Conservation (phyloP, 2,113 vertebrate species). For the Ellobius talpinus region DNA sequence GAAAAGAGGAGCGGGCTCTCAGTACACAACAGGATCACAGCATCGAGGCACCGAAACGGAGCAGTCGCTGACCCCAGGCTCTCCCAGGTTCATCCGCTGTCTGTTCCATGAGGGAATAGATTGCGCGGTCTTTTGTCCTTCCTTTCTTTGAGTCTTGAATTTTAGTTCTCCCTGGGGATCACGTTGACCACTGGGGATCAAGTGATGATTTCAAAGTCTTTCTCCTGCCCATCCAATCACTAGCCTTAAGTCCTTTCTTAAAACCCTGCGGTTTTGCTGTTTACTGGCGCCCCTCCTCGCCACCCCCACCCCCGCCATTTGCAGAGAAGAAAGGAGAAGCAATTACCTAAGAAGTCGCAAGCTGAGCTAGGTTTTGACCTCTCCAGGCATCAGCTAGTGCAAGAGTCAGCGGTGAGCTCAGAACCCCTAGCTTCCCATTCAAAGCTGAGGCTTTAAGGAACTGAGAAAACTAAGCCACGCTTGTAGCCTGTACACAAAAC, state of each 20-base stretch:
- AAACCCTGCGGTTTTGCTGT: constrained; percentile 54
- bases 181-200: neutral
- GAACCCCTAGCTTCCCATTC: neutral
- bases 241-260: constrained; percentile 36
- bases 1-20: neutral
- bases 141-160: constrained; percentile 57
- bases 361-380: constrained; percentile 58
- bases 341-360: constrained; percentile 24
- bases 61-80: neutral
- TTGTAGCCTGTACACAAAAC: neutral
- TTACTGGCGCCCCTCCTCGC: neutral
- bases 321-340: constrained; percentile 61
- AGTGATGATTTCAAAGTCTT: constrained; percentile 34
- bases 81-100: constrained; percentile 42
- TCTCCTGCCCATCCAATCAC: constrained; percentile 50
- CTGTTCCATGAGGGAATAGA: constrained; percentile 8
- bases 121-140: constrained; percentile 35
- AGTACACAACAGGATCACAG: neutral
- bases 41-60: constrained; percentile 1
- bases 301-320: neutral
- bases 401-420: neutral
- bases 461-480: neutral
- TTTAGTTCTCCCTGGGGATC: constrained; percentile 4
- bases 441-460: neutral
- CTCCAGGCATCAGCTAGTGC: neutral